phyloP scores from a whole-genome alignment of 2,113 vertebrate species.

The Mungos mungo region DNA sequence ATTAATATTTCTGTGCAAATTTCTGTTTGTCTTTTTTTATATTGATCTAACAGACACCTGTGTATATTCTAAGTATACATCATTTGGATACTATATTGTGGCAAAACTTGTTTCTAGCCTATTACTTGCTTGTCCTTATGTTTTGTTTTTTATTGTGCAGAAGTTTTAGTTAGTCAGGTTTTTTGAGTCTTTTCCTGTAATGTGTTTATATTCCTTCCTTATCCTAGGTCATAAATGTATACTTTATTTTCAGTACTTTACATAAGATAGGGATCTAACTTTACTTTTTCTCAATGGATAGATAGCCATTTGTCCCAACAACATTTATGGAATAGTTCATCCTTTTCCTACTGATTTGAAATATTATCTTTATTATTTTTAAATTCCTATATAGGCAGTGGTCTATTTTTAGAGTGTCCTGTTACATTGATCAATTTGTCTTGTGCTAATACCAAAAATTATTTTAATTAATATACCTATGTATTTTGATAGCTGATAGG shows the following conservation, averaged over 20 bases:
- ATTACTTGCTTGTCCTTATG: background rate
- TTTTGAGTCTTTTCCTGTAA: background rate
- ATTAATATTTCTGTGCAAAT: background rate
- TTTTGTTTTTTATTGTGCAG: conserved; percentile 19
- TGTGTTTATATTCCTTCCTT: background rate
- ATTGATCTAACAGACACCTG: background rate
- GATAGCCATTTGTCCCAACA: background rate
- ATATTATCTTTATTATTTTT: background rate
- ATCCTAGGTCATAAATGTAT: background rate
- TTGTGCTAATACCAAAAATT: background rate
- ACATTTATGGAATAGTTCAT: background rate
- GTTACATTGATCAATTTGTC: background rate
- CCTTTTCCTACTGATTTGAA: background rate
- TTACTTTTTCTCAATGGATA: background rate
- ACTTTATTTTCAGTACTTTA: background rate
- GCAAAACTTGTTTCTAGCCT: background rate
- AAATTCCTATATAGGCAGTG: background rate
- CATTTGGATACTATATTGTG: background rate
- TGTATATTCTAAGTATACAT: background rate
- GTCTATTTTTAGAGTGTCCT: background rate
- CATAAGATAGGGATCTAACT: background rate
- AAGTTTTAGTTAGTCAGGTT: background rate
- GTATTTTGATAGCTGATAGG: background rate
- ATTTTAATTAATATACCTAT: background rate
- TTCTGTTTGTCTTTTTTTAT: background rate